These are phyloP conservation scores for Aspidiotus destructor DNA, from an alignment of 2,888 invertebrate genomes.

Conservation along the genomic window DNA sequence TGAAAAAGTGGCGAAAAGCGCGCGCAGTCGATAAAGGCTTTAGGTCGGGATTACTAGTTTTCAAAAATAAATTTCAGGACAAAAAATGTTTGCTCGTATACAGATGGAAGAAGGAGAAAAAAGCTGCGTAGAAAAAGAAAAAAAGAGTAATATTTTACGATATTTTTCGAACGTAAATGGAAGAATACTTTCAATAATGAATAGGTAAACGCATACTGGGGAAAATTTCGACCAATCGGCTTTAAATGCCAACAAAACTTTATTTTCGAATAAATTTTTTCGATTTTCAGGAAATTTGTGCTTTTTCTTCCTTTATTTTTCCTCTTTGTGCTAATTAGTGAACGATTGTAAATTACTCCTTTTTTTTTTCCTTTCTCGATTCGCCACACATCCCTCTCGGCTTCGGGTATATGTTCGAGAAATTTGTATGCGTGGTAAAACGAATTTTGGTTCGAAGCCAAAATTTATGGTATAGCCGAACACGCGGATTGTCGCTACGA, in stretches of 20 bases:
- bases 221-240: not conserved
- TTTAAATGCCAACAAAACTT: slow-evolving; percentile 23
- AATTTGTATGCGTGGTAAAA: slow-evolving; percentile 17
- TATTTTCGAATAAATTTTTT: slow-evolving; percentile 28
- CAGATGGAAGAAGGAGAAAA: slow-evolving; percentile 2
- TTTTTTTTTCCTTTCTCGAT: not conserved
- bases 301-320: slow-evolving; percentile 2
- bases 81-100: not conserved
- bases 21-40: not conserved
- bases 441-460: slow-evolving; percentile 21
- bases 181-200: slow-evolving; percentile 13
- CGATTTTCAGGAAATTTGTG: slow-evolving; percentile 3
- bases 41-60: not conserved
- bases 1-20: not conserved
- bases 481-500: not conserved
- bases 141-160: not conserved
- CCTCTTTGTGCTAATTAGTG: slow-evolving; percentile 22
- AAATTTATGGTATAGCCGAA: slow-evolving; percentile 1
- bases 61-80: not conserved
- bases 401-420: not conserved
- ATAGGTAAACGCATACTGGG: not conserved
- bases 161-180: not conserved
- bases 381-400: too few species aligned
- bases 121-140: not conserved
- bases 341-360: slow-evolving; percentile 21